Conservation (phyloP, 1,140 invertebrate species). For the Xylocopa sonorina region DNA sequence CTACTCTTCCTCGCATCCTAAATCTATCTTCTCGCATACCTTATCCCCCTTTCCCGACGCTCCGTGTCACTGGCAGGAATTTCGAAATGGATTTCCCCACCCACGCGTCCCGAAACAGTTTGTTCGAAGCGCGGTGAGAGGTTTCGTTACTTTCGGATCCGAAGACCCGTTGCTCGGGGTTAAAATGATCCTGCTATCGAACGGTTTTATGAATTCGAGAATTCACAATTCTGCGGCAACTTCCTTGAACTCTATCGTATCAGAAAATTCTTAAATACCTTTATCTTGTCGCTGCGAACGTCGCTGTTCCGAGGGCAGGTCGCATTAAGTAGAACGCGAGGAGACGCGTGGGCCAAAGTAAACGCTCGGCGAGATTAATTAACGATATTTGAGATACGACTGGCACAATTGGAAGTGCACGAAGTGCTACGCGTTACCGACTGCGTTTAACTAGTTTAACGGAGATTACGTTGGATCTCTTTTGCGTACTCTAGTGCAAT, state of each 20-base stretch:
- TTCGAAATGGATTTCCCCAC: constrained; percentile 36
- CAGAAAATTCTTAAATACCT: too few relatives aligned
- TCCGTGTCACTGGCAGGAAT: constrained; percentile 55
- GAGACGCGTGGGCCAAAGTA: constrained; percentile 2
- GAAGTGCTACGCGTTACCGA: background rate
- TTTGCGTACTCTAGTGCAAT: background rate
- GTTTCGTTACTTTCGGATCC: too few relatives aligned
- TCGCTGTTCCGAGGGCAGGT: constrained; percentile 3
- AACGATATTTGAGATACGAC: constrained; percentile 7
- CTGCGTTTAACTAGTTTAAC: constrained; percentile 13
- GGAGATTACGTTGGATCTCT: background rate
- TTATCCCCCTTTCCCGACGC: background rate
- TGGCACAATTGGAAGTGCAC: constrained; percentile 20
- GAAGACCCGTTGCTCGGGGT: too few relatives aligned
- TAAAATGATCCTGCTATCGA: too few relatives aligned
- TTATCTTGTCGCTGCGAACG: background rate
- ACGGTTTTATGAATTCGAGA: too few relatives aligned
- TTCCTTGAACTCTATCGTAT: too few relatives aligned
- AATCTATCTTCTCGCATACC: constrained; percentile 13
- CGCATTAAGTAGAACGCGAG: constrained; percentile 16
- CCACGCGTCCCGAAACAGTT: too few relatives aligned
- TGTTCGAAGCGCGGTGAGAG: too few relatives aligned
- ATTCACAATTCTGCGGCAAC: too few relatives aligned
- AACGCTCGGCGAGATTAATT: constrained; percentile 24
- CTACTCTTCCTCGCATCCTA: constrained; percentile 30